Base-by-base conservation (phyloP, 2,113 vertebrate genomes). In the Grallaria varia region DNA sequence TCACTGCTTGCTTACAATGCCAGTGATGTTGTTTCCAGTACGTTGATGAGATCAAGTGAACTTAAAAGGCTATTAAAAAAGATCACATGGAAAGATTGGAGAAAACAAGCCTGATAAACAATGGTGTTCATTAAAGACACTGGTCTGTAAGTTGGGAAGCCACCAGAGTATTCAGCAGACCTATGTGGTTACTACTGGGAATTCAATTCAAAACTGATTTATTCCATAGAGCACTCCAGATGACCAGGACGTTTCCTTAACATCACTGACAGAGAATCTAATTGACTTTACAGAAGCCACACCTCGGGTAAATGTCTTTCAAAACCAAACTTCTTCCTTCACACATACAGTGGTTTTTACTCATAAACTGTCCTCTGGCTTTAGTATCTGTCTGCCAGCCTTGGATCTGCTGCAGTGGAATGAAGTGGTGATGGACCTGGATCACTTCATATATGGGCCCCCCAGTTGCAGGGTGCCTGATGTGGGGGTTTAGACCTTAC, bases 271-370 rank as follows among this genome's bases (percentile, higher is more conserved):
- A 45, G 99, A 99, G 93, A 99, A 99, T 98, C 98, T 99, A 87
- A 99, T 99, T 71, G 99, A 99, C 95, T 99, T 99, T 97, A 98
- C 98, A n/a, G 99, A 99, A 95, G 96, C 97, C 24, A 82, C 96
- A 75, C 98, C 98, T 83, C 97, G 96, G 95, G 99, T 99, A 98
- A 98, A 97, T 95, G 79, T 94, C 85, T 96, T 96, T 96, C 83
- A 90, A 81, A 95, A 62, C 91, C 72, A 81, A 47, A 76, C 45
- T 88, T 89, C 39, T 73, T 94, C 60, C 60, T 90, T 80, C 68
- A 40, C 44, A n/a, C 3, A 0, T 74, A 59, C 60, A 76, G 27
- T 78, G 75, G 5, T 58, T 96, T 91, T 90, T 60, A 56, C n/a
- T 64, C 37, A 14, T 27, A 14, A 60, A 28, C 12, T 74, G 28